These are phyloP conservation scores for Agrotis exclamationis DNA, from an alignment of 2,888 invertebrate genomes.

Conservation along the genomic window DNA sequence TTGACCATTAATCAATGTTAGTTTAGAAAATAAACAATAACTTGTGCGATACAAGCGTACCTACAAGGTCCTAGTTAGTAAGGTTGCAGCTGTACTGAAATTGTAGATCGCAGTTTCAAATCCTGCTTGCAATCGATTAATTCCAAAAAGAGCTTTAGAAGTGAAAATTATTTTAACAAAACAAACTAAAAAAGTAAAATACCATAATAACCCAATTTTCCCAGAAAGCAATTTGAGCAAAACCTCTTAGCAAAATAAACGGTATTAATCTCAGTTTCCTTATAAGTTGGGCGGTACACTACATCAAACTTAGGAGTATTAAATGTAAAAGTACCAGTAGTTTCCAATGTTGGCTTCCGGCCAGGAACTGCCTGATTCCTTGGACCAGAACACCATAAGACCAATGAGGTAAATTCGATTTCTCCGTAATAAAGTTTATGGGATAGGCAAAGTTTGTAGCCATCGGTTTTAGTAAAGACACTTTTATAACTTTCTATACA, in stretches of 20 bases:
- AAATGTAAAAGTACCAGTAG: conserved; percentile 83
- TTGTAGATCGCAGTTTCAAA: too few species aligned
- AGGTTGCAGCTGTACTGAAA: too few species aligned
- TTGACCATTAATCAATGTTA: not conserved
- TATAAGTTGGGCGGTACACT: conserved; percentile 80
- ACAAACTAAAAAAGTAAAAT: conserved; percentile 58
- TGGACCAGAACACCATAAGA: conserved; percentile 62
- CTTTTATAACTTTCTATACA: conserved; percentile 50
- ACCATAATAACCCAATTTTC: conserved; percentile 59
- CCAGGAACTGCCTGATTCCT: conserved; percentile 73
- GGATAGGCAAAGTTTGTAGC: conserved; percentile 57
- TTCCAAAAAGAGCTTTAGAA: not conserved
- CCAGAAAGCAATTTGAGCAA: conserved; percentile 79
- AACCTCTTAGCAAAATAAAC: conserved; percentile 86
- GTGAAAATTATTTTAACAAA: not conserved
- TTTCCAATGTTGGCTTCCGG: conserved; percentile 76
- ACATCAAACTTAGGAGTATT: conserved; percentile 88
- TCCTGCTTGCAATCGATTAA: too few species aligned
- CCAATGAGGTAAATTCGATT: conserved; percentile 70
- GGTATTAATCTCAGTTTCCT: conserved; percentile 81
- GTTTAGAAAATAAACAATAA: not conserved
- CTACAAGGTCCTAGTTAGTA: too few species aligned
- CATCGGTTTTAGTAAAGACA: conserved; percentile 58
- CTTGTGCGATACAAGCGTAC: too few species aligned
- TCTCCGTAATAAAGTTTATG: conserved; percentile 60